Base-by-base conservation (phyloP, 2,888 invertebrate species). In the Iphiclides podalirius region DNA sequence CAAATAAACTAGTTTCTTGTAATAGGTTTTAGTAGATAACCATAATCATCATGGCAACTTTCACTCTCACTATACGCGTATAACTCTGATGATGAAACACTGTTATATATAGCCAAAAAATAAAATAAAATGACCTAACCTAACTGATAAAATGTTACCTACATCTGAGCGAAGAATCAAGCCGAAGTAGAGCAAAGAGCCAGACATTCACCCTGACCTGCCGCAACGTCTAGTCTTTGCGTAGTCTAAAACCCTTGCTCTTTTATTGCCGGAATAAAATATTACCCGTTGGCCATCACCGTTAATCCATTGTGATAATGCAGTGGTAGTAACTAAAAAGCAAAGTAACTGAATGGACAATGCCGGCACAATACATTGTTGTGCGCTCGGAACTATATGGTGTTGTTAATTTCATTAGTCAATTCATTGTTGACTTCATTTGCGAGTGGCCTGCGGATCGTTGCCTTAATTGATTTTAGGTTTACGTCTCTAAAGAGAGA, bases 281-380 rank as follows among this genome's bases (percentile, higher is more conserved):
- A 66, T 64, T 60, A 59, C 60, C 62, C 68, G 74, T 74, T 68
- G 71, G 72, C 70, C 72, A 70, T 61, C 60, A 76, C 72, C 78
- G 79, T 80, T 80, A 78, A 77, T 75, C 72, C 73, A 73, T 75
- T 77, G 75, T 74, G 69, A 54, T 62, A 70, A 65, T 73, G 75
- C 67, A 68, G 63, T 59, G 64, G 62, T 52, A 63, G 67, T 47
- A 52, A 49, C 57, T 71, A 66, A 70, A 61, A 64, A 54, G 56
- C 52, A 31, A 63, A n/a, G n/a, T n/a, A n/a, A n/a, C n/a, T n/a
- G n/a, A n/a, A 61, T 54, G 53, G 55, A 78, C 77, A 67, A 67
- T 78, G 79, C 78, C 62, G 58, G 64, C 72, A 66, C 67, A 67
- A 67, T 62, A 69, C 70, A 55, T 48, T 56, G n/a, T n/a, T n/a